Evolutionary conservation across 2,888 invertebrate genomes (phyloP), one percentile per base, ranked within the genome.

Genomic region (Pandemis corylana): DNA sequence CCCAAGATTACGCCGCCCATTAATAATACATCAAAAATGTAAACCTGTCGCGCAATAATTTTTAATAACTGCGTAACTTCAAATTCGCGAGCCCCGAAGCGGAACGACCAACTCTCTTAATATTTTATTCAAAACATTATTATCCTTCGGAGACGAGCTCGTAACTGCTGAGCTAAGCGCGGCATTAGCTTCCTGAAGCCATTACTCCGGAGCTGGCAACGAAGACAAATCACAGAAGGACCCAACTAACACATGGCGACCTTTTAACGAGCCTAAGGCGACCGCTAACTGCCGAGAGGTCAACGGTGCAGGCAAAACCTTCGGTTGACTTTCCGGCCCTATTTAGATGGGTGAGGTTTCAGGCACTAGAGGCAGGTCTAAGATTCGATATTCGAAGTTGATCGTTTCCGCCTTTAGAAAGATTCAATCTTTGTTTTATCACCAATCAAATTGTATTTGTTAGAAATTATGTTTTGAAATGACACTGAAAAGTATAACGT

Each of bases 51-150:
- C 28, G 74, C 69, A 70, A 69, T 70, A 74, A 61, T 65, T 74
- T 51, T 53, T 61, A 66, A 70, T 70, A 66, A 74, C 65, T 69
- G 59, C 69, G 15, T 46, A 74, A 74, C 69, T 74, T 74, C 10
- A 44, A 68, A 56, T 67, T 72, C 51, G 56, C 10, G 59, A 44
- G 42, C 68, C 65, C 66, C 61, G 51, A 51, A 36, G 28, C 49
- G 42, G 13, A 20, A 61, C 65, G 69, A 72, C 73, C 42, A 73
- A 69, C 64, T 61, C 51, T 15, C 69, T 44, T 70, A 13, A 70
- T 74, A 69, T 61, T 74, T 74, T 68, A 72, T 72, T 68, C 73
- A 68, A 68, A 64, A 68, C 64, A 68, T 56, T 68, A 67, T 63
- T 72, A 68, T 68, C 68, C 68, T 53, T 59, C 20, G 67, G 49